These are phyloP conservation scores for Hypotaenidia philippensis DNA, from an alignment of 2,797 vertebrate species.

Conservation along the genomic window DNA sequence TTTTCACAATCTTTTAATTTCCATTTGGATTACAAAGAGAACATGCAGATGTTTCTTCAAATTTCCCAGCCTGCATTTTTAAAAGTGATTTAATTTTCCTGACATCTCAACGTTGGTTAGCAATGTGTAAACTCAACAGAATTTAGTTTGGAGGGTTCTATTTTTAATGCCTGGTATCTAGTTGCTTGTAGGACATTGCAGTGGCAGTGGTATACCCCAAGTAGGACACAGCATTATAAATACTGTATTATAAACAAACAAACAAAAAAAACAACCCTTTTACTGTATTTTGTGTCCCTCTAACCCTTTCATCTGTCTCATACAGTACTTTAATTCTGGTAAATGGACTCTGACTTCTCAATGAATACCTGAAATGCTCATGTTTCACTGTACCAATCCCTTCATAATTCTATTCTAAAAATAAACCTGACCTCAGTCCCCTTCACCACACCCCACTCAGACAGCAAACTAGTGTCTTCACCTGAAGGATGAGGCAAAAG, in stretches of 20 bases:
- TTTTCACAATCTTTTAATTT: slow-evolving; percentile 11
- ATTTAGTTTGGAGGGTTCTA: neutral
- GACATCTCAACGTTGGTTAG: neutral
- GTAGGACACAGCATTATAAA: neutral
- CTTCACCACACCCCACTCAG: neutral
- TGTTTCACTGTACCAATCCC: neutral
- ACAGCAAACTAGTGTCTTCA: accelerated
- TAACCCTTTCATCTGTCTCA: neutral
- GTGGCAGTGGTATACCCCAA: neutral
- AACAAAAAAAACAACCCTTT: no score
- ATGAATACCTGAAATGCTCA: neutral
- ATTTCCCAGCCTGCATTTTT: neutral
- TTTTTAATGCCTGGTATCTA: neutral
- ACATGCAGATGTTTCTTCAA: neutral
- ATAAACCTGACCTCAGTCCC: neutral
- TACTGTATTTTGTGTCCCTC: neutral
- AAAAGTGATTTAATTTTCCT: neutral
- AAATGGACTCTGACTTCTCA: neutral
- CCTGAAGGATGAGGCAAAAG: neutral
- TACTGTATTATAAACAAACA: neutral
- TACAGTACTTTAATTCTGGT: neutral
- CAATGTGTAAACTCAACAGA: neutral
- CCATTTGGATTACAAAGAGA: slow-evolving; percentile 4
- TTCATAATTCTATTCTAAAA: neutral
- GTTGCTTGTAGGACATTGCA: neutral